phyloP scores from a whole-genome alignment of 2,113 vertebrate genomes.

The Cephalophus harveyi region DNA sequence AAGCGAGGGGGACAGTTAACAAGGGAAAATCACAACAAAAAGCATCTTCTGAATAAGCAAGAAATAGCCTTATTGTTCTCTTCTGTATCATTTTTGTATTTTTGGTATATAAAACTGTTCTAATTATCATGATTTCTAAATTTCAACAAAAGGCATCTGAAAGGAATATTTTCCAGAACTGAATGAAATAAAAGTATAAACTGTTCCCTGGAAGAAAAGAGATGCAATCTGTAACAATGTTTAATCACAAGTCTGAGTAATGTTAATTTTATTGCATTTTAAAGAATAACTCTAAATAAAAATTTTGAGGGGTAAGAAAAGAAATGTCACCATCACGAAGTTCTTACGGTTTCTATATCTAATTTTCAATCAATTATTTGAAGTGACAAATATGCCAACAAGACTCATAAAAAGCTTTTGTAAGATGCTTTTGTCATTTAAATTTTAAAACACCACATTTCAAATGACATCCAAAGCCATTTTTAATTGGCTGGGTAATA shows the following conservation, averaged over 20 bases:
- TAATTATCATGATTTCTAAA: slow-evolving; percentile 1
- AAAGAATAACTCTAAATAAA: slow-evolving; percentile 32
- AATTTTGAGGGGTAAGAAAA: slow-evolving; percentile 35
- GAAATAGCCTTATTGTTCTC: neutral
- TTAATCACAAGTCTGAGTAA: neutral
- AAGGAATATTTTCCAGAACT: slow-evolving; percentile 19
- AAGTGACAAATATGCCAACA: slow-evolving; percentile 41
- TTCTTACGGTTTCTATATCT: neutral
- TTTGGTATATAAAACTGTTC: neutral
- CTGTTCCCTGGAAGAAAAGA: neutral
- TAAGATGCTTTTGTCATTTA: slow-evolving; percentile 61
- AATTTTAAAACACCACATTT: slow-evolving; percentile 30
- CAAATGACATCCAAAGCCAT: slow-evolving; percentile 33
- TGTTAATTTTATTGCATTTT: neutral
- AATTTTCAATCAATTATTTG: slow-evolving; percentile 22
- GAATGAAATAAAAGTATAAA: slow-evolving; percentile 34
- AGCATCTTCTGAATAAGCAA: neutral
- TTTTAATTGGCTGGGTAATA: slow-evolving; percentile 57
- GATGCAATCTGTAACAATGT: neutral
- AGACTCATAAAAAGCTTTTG: neutral
- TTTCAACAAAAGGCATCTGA: neutral
- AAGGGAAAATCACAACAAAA: neutral
- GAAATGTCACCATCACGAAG: neutral
- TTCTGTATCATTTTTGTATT: neutral
- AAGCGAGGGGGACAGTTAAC: neutral